These are phyloP conservation scores for Megamerina dolium DNA, from an alignment of 2,888 invertebrate genomes.

Conservation along the genomic window DNA sequence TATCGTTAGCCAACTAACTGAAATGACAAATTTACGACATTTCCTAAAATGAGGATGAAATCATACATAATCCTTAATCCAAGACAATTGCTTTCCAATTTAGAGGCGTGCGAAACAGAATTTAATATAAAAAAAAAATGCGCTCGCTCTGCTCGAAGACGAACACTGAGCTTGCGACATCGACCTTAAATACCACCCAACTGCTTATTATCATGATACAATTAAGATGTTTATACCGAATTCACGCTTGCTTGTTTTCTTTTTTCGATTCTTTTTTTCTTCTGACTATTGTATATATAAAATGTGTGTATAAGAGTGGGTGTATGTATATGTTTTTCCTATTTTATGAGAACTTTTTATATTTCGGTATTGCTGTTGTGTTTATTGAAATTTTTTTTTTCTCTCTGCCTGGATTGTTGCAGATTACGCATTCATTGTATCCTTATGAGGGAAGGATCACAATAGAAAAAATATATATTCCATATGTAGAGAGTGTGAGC, in stretches of 20 bases:
- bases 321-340: too few relatives aligned
- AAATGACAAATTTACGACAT: too few relatives aligned
- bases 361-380: background rate
- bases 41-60: too few relatives aligned
- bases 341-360: constrained; percentile 32
- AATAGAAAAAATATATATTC: too few relatives aligned
- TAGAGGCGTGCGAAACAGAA: constrained; percentile 8
- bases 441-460: too few relatives aligned
- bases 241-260: constrained; percentile 19
- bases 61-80: constrained; percentile 34
- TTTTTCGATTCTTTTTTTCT: constrained; percentile 18
- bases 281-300: too few relatives aligned
- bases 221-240: constrained; percentile 35
- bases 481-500: too few relatives aligned
- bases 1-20: too few relatives aligned
- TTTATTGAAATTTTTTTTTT: background rate
- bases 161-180: constrained; percentile 32
- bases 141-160: too few relatives aligned
- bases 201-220: too few relatives aligned
- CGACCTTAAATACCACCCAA: constrained; percentile 16
- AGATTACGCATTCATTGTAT: constrained; percentile 18
- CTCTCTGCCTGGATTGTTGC: constrained; percentile 21
- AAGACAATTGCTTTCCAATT: constrained; percentile 43
- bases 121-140: constrained; percentile 19
- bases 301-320: too few relatives aligned